Evolutionary conservation across 2,888 invertebrate genomes (phyloP).

Genomic region (Xestia rhomboidea): DNA sequence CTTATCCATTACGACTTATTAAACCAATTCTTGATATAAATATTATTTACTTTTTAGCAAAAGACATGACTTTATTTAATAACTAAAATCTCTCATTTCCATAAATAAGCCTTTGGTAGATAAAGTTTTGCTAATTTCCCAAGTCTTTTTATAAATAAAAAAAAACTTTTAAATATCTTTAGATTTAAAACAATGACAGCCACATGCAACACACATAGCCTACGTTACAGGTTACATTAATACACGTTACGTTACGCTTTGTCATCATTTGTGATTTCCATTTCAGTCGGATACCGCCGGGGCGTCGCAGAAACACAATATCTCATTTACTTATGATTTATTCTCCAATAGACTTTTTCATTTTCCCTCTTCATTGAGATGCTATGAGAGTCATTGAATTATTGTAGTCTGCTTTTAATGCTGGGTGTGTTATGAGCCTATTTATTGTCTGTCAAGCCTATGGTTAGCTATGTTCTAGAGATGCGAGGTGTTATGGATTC

Average conservation of each 20-base stretch:
- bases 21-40: not conserved
- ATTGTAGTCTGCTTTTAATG: constrained; percentile 67
- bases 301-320: constrained; percentile 77
- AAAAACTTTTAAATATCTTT: not conserved
- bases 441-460: constrained; percentile 13
- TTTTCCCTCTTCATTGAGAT: constrained; percentile 77
- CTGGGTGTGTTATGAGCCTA: constrained; percentile 40
- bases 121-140: not conserved
- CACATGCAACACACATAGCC: constrained; percentile 38
- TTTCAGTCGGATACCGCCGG: constrained; percentile 77
- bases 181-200: constrained; percentile 11
- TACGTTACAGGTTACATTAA: constrained; percentile 72
- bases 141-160: not conserved
- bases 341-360: constrained; percentile 81
- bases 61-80: not conserved
- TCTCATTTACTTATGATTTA: constrained; percentile 87
- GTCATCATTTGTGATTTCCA: constrained; percentile 83
- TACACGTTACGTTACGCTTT: constrained; percentile 79
- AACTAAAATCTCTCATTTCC: not conserved
- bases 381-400: constrained; percentile 73
- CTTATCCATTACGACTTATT: not conserved
- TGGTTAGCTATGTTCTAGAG: not conserved
- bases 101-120: too few relatives aligned
- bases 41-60: not conserved
- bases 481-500: not conserved